These are phyloP conservation scores for Fundulus diaphanus DNA, from an alignment of 2,797 vertebrate species.

Conservation along the genomic window DNA sequence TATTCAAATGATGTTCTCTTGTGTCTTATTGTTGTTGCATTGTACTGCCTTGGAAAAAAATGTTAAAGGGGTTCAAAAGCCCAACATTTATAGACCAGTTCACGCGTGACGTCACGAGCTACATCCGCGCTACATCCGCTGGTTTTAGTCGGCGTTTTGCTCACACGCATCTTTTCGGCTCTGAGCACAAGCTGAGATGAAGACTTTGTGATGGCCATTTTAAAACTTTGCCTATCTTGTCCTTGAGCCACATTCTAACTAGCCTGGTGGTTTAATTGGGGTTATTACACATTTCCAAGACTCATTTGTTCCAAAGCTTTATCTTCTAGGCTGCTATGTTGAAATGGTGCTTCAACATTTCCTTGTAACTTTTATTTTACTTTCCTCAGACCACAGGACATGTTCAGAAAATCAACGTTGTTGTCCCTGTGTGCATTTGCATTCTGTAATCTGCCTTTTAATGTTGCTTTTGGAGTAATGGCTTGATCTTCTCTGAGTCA, in stretches of 20 bases:
- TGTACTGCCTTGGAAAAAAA: too few relatives aligned
- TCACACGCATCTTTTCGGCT: neutral
- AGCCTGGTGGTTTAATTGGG: neutral
- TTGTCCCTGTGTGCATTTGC: neutral
- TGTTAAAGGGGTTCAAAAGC: neutral
- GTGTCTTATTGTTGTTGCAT: neutral
- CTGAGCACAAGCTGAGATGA: neutral
- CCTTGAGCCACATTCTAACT: neutral
- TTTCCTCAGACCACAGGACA: neutral
- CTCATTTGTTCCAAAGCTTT: neutral
- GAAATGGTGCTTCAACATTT: neutral
- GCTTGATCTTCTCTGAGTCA: too few relatives aligned
- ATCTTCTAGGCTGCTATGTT: neutral
- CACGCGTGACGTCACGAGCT: too few relatives aligned
- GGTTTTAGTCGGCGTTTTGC: too few relatives aligned
- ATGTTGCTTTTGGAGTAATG: neutral
- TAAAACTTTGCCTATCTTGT: neutral
- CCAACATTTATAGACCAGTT: too few relatives aligned
- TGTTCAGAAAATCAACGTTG: neutral
- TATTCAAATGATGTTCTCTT: neutral
- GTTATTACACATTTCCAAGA: neutral
- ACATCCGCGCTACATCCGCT: too few relatives aligned
- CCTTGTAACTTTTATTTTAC: neutral
- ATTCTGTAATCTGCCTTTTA: neutral
- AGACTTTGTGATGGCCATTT: neutral